These are phyloP conservation scores for Tautogolabrus adspersus DNA, from an alignment of 2,113 vertebrate genomes.

Conservation along the genomic window DNA sequence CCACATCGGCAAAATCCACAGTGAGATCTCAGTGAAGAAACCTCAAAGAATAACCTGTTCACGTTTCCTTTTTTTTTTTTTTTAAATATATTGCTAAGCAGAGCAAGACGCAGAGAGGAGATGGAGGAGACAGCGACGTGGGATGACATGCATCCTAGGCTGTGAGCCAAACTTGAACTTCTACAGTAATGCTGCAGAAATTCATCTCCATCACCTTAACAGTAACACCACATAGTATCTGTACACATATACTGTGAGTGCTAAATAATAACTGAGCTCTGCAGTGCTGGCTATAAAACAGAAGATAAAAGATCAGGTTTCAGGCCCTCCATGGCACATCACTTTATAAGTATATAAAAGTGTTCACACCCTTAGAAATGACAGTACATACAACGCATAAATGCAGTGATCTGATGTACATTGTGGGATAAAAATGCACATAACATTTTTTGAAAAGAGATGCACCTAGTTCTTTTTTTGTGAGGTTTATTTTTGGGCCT, in stretches of 20 bases:
- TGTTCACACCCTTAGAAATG: too few relatives aligned
- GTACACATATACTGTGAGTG: background rate
- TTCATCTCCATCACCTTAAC: background rate
- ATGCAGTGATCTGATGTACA: too few relatives aligned
- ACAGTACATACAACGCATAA: too few relatives aligned
- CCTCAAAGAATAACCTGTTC: conserved; percentile 24
- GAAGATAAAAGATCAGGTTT: background rate
- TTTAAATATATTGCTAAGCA: background rate
- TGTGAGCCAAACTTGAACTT: conserved; percentile 13
- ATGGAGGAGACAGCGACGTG: conserved; percentile 1
- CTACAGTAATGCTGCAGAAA: background rate
- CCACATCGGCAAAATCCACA: conserved; percentile 35
- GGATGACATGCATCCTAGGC: conserved; percentile 16
- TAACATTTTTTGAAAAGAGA: too few relatives aligned
- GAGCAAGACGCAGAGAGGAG: background rate
- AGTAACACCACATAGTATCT: background rate
- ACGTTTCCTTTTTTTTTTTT: background rate
- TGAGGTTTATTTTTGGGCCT: too few relatives aligned
- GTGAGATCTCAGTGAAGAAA: conserved; percentile 10
- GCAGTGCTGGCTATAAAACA: background rate
- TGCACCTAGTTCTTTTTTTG: too few relatives aligned
- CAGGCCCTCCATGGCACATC: background rate
- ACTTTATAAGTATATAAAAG: background rate
- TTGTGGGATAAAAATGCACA: too few relatives aligned
- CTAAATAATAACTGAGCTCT: conserved; percentile 12